phyloP scores from a whole-genome alignment of 1,140 invertebrate species.

The Macrobrachium nipponense region DNA sequence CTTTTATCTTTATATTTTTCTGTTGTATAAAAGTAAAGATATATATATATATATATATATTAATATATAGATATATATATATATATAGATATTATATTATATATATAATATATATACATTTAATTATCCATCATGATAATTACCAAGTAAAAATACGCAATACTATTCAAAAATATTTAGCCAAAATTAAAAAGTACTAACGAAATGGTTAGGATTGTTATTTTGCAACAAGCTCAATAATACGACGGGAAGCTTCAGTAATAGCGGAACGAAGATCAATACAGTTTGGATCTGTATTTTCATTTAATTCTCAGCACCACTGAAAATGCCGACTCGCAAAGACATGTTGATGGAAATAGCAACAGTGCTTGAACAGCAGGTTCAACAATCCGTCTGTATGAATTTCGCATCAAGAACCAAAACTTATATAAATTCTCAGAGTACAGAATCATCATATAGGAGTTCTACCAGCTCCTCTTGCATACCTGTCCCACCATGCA shows the following conservation, averaged over 20 bases:
- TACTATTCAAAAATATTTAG: no score
- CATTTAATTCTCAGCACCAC: not conserved
- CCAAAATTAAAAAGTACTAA: no score
- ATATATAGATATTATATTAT: no score
- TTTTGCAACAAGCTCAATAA: not conserved
- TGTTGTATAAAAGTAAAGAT: no score
- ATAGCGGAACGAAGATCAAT: not conserved
- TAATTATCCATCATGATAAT: no score
- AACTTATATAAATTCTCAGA: not conserved
- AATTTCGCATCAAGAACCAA: not conserved
- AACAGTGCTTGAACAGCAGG: not conserved
- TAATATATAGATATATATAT: no score
- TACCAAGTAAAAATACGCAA: no score
- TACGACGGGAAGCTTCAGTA: not conserved
- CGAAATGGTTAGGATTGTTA: no score
- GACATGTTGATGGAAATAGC: conserved; percentile 18
- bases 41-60: no score
- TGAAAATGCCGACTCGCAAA: not conserved
- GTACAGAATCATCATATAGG: conserved; percentile 4
- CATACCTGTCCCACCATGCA: not conserved
- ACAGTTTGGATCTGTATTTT: not conserved
- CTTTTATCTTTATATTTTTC: no score
- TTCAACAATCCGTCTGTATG: conserved; percentile 22
- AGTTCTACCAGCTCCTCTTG: conserved; percentile 6
- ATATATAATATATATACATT: no score